phyloP scores from a whole-genome alignment of 2,888 invertebrate genomes.

The Euphydryas editha region DNA sequence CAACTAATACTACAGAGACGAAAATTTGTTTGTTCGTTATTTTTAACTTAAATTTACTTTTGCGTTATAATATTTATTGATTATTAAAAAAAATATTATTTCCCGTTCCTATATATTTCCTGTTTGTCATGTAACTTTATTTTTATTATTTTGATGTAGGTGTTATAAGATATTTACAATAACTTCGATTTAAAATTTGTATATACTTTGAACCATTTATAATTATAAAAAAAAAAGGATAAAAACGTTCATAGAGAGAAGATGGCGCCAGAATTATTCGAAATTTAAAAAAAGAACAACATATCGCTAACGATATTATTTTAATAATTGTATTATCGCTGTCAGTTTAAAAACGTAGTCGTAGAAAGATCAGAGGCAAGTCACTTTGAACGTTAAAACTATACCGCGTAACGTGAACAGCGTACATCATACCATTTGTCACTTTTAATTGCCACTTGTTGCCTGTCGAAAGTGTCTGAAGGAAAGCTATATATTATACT shows the following conservation, averaged over 20 bases:
- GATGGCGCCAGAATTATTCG: conserved; percentile 16
- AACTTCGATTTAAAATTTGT: too few species aligned
- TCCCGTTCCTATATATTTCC: too few species aligned
- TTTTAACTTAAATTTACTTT: too few species aligned
- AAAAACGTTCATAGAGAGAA: neutral
- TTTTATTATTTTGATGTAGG: too few species aligned
- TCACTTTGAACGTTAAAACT: conserved; percentile 59
- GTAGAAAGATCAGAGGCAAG: conserved; percentile 67
- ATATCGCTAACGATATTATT: conserved; percentile 14
- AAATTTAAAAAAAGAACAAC: conserved; percentile 16
- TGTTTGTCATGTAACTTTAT: too few species aligned
- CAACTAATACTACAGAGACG: too few species aligned
- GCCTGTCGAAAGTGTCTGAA: conserved; percentile 71
- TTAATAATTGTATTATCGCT: conserved; percentile 31
- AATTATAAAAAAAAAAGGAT: conserved; percentile 2
- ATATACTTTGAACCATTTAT: neutral
- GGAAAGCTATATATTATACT: conserved; percentile 74
- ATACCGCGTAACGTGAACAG: conserved; percentile 60
- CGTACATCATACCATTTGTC: conserved; percentile 78
- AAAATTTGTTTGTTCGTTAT: too few species aligned
- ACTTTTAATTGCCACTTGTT: conserved; percentile 82
- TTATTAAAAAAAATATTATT: too few species aligned
- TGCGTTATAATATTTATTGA: too few species aligned
- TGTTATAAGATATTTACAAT: too few species aligned
- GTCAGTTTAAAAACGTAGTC: conserved; percentile 47